Conservation (phyloP, 2,797 vertebrate species). For the Phrynocephalus vlangalii region DNA sequence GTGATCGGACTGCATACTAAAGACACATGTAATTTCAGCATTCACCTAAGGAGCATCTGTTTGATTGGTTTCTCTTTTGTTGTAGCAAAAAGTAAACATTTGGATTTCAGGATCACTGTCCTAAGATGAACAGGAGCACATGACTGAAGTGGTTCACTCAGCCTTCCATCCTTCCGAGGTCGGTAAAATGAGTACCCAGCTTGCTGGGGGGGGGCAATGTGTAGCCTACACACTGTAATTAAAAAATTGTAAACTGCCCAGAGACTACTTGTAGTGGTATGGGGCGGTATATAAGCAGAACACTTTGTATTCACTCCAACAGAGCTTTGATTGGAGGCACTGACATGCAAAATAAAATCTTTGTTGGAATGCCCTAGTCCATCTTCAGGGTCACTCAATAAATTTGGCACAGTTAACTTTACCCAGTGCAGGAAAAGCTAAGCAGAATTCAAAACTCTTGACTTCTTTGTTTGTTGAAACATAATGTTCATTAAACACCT, state of each 20-base stretch:
- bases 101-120: background rate
- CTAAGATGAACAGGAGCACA: background rate
- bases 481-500: background rate
- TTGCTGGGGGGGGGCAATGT: too few relatives aligned
- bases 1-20: background rate
- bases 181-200: too few relatives aligned
- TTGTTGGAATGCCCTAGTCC: too few relatives aligned
- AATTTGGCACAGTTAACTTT: background rate
- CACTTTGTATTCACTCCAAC: background rate
- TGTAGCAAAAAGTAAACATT: background rate
- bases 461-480: slow-evolving; percentile 23
- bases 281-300: too few relatives aligned
- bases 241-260: too few relatives aligned
- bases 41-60: background rate
- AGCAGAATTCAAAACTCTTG: background rate
- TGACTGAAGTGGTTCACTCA: too few relatives aligned
- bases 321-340: background rate
- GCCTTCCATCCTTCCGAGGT: too few relatives aligned
- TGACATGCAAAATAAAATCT: background rate
- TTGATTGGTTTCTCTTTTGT: background rate
- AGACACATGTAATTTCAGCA: background rate
- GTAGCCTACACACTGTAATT: too few relatives aligned
- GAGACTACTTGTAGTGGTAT: too few relatives aligned
- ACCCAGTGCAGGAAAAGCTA: background rate
- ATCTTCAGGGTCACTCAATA: background rate